Evolutionary conservation across 2,797 vertebrate genomes (phyloP).

Genomic region (Mionectes olivaceus): DNA sequence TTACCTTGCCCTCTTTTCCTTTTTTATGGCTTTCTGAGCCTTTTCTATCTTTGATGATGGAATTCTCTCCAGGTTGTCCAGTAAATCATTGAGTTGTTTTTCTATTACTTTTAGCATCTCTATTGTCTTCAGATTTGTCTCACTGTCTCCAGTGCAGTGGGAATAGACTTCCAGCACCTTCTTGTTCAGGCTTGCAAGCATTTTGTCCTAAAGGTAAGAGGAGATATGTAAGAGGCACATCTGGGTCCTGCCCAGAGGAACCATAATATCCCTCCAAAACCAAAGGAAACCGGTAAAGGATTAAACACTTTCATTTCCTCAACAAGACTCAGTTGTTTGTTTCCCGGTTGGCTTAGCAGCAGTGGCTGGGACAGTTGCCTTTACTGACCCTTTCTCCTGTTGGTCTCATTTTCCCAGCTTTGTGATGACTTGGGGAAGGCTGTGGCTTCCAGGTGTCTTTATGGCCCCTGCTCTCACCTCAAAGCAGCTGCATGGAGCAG

Average conservation of each 20-base stretch:
- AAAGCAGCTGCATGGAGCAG: neutral
- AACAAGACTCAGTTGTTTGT: rapidly evolving
- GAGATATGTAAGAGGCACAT: neutral
- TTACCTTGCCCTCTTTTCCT: conserved; percentile 85
- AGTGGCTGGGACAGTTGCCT: neutral
- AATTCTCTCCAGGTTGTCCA: conserved; percentile 85
- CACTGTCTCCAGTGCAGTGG: conserved; percentile 81
- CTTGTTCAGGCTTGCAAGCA: conserved; percentile 79
- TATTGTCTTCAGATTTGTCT: conserved; percentile 81
- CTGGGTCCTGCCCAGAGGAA: neutral
- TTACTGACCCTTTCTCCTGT: neutral
- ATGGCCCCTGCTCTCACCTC: neutral
- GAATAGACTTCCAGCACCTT: conserved; percentile 88
- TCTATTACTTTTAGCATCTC: conserved; percentile 90
- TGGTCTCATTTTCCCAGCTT: neutral
- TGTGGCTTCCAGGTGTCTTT: neutral
- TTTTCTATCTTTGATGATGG: conserved; percentile 78
- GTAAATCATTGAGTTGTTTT: conserved; percentile 79
- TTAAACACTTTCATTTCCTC: neutral
- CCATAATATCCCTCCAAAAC: neutral
- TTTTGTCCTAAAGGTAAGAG: conserved; percentile 78
- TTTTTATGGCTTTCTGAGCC: conserved; percentile 86
- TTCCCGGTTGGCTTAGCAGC: neutral
- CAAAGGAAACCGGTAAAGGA: neutral
- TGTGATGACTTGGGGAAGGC: neutral